phyloP scores from a whole-genome alignment of 2,113 vertebrate genomes.

The Pungitius pungitius region DNA sequence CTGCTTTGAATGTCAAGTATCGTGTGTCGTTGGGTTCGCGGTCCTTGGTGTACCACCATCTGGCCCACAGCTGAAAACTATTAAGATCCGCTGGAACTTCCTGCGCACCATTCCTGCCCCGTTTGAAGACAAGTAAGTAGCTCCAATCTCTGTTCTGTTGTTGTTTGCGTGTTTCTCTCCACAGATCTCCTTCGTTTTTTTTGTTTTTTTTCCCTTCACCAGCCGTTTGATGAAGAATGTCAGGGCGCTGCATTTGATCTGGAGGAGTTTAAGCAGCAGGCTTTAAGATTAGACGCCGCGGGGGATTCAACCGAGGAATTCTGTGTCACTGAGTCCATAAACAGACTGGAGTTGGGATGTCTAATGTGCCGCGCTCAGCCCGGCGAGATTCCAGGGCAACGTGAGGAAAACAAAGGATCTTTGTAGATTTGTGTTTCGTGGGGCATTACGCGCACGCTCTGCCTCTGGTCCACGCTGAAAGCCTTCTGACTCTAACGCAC shows the following conservation, averaged over 20 bases:
- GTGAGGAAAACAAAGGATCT: constrained; percentile 68
- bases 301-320: constrained; percentile 64
- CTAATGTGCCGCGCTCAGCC: constrained; percentile 36
- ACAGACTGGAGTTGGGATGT: constrained; percentile 58
- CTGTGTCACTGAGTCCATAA: constrained; percentile 50
- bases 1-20: constrained; percentile 71
- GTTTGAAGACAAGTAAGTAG: constrained; percentile 72
- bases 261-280: constrained; percentile 23
- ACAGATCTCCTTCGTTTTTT: constrained; percentile 18
- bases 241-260: constrained; percentile 44
- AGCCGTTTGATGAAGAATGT: constrained; percentile 38
- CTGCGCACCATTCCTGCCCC: constrained; percentile 68
- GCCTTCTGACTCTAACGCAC: constrained; percentile 50
- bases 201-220: neutral
- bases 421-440: constrained; percentile 62
- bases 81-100: constrained; percentile 80
- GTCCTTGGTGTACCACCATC: too few species aligned
- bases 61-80: constrained; percentile 84
- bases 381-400: constrained; percentile 54
- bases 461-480: constrained; percentile 55
- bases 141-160: constrained; percentile 60
- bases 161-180: constrained; percentile 61
- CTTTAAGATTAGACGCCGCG: constrained; percentile 41
- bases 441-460: constrained; percentile 53
- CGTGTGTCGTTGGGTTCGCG: too few species aligned